Evolutionary conservation across 2,888 invertebrate genomes (phyloP), one percentile per base, ranked within the genome.

Genomic region (Psococerastis gibbosa): DNA sequence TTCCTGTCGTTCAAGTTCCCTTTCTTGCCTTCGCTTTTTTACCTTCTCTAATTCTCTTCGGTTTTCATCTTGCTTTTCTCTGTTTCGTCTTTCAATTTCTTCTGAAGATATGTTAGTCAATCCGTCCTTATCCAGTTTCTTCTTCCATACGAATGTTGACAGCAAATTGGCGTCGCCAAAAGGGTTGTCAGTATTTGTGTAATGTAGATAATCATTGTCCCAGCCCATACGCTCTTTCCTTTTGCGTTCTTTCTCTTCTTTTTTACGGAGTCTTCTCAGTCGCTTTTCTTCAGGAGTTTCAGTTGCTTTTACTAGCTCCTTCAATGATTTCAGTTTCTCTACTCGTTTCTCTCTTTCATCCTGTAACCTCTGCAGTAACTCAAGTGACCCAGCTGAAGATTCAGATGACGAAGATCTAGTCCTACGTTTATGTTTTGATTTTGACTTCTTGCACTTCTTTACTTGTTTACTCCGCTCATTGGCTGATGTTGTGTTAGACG

Each of bases 161-260:
- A 94, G 72, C 32, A 98, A 70, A 54, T 91, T 89, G 0, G 87
- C 85, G 68, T 98, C 98, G 0, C 97, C 97, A 61, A 97, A 98
- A 0, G 98, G 98, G 65, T 98, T 98, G 61, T 98, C 95, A 43
- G 85, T 83, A 61, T 98, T 94, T 1, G 97, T 95, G 57, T 97
- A 98, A 56, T 91, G 89, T 48, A 92, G 73, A 58, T 92, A 92
- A 60, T 95, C 94, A 50, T 82, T 87, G 60, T 94, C 94, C 94
- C 92, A 94, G 4, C 94, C 94, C 91, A 94, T 92, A 50, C 87
- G 69, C 59, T 89, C 84, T 45, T 91, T 83, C 1, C 88, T 65
- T 48, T 75, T 76, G 2, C 83, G 69, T 60, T 92, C 91, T 55
- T 95, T 95, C 0, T 77, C 79, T 57, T 87, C 82, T 60, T 95